Evolutionary conservation across 2,113 vertebrate genomes (phyloP).

Genomic region (Oxyura jamaicensis): DNA sequence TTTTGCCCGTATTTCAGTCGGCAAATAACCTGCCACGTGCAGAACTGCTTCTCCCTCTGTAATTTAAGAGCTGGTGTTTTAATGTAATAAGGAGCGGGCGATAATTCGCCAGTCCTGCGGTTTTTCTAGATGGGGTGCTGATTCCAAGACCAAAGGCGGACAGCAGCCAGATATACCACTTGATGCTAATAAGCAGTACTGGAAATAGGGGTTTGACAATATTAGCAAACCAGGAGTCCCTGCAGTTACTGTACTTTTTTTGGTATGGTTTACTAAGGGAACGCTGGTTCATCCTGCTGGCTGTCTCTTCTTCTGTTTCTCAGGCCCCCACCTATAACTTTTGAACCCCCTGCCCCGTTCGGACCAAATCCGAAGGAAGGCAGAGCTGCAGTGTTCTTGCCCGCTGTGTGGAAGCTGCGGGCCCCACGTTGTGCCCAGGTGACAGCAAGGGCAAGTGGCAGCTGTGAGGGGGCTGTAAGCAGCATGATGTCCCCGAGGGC

Average conservation of each 20-base stretch:
- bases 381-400: not conserved
- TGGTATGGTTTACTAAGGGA: not conserved
- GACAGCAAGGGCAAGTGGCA: not conserved
- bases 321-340: not conserved
- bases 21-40: not conserved
- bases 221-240: not conserved
- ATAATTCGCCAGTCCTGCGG: not conserved
- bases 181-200: not conserved
- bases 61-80: not conserved
- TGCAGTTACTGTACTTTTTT: not conserved
- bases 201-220: not conserved
- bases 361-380: not conserved
- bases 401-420: fast-evolving
- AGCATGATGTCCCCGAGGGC: fast-evolving
- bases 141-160: not conserved
- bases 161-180: not conserved
- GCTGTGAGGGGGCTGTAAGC: not conserved
- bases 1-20: not conserved
- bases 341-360: not conserved
- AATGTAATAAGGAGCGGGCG: not conserved
- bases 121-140: not conserved
- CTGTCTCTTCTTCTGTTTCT: not conserved
- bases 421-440: not conserved
- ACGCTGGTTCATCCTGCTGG: not conserved
- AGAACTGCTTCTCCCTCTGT: not conserved